phyloP scores from a whole-genome alignment of 1,140 invertebrate species.

The Diorhabda sublineata region DNA sequence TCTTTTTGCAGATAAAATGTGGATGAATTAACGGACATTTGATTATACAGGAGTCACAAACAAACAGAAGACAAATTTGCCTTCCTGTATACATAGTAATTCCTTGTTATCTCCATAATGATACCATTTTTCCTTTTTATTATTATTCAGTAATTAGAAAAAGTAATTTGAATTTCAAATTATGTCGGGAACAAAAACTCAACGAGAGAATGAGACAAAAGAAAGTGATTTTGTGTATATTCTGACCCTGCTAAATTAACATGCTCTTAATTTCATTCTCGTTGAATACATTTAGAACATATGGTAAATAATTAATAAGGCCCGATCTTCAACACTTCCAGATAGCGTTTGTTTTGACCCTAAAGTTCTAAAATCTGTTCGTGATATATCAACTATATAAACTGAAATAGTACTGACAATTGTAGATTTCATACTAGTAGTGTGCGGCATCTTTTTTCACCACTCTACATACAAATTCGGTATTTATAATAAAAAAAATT shows the following conservation, averaged over 20 bases:
- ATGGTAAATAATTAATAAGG: neutral
- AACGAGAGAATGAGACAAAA: neutral
- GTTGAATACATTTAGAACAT: neutral
- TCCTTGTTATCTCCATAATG: neutral
- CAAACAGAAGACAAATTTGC: neutral
- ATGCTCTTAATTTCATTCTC: neutral
- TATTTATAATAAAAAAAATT: no score
- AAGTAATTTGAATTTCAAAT: conserved; percentile 3
- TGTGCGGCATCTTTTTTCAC: no score
- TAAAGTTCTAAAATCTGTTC: no score
- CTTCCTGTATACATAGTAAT: neutral
- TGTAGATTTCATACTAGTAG: no score
- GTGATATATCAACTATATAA: no score
- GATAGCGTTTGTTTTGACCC: no score
- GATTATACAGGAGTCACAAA: neutral
- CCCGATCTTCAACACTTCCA: neutral
- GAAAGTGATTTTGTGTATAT: conserved; percentile 2
- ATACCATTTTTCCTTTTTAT: conserved; percentile 1
- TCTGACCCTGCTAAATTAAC: neutral
- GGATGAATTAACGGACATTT: neutral
- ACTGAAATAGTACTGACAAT: no score
- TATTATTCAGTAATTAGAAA: conserved; percentile 3
- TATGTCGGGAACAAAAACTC: neutral
- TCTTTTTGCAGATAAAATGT: no score
- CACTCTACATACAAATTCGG: no score